Base-by-base conservation (phyloP, 2,113 vertebrate species). In the Corythaeola cristata region DNA sequence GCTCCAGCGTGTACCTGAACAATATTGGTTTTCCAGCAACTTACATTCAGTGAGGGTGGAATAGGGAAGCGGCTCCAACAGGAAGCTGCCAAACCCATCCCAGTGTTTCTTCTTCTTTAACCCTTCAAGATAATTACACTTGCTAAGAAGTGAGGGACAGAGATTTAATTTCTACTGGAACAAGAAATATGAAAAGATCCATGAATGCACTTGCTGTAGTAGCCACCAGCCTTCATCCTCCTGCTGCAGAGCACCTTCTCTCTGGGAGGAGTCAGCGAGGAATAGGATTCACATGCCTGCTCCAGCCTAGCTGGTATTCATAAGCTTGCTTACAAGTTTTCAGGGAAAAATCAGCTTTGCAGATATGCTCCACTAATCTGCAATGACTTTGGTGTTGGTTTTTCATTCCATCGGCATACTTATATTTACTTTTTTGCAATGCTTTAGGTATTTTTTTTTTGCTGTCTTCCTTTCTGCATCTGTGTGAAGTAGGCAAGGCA, bases 401-500 rank as follows among this genome's bases (percentile, higher is more conserved):
- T 91, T 93, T 76, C 78, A 78, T 91, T 91, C 73, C 60, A 26
- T 17, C 71, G 82, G 41, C 35, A 81, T 91, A 64, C 32, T 72
- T 0, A 1, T 66, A 50, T 81, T 91, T 88, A 64, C 35, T 63
- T 56, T 85, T 78, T 73, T 58, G 75, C 75, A 56, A 33, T 30
- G 73, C 35, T 90, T 69, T 33, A 47, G 41, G 5, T 22, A 12
- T 55, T 56, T 59, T 83, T 52, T 67, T 59, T 80, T 71, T 28
- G 0, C 28, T 55, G 52, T 56, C 44, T 92, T 88, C 62, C 78
- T 68, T 90, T 93, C 82, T 77, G 62, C 71, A 50, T 76, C 74
- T 74, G 28, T 90, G 59, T 92, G 83, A 96, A 81, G 89, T 28
- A 95, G 60, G 76, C 55, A 92, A 95, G 32, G 63, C 88, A 96